Conservation (phyloP, 2,888 invertebrate species). For the Hemistola chrysoprasaria region DNA sequence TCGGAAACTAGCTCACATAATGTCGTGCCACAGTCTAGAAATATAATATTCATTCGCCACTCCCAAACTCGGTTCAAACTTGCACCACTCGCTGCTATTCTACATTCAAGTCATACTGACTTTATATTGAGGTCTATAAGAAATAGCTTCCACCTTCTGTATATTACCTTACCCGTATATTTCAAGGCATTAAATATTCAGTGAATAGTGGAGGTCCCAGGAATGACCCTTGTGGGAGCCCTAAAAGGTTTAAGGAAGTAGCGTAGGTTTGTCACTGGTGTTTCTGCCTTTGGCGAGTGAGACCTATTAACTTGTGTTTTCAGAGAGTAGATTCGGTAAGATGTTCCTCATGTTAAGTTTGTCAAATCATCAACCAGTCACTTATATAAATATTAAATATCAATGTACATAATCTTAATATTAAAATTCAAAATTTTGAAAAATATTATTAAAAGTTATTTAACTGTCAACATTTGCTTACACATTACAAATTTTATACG, state of each 20-base stretch:
- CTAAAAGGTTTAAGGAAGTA: conserved; percentile 33
- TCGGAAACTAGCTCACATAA: conserved; percentile 43
- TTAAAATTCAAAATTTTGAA: too few species aligned
- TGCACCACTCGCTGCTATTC: conserved; percentile 36
- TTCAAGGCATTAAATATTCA: conserved; percentile 13
- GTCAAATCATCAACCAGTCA: conserved; percentile 91
- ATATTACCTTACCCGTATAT: conserved; percentile 16
- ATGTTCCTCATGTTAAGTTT: conserved; percentile 98
- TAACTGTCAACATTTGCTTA: too few species aligned
- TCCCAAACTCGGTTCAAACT: conserved; percentile 45
- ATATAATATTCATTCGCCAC: conserved; percentile 57
- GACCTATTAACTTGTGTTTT: conserved; percentile 97
- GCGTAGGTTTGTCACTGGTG: conserved; percentile 35
- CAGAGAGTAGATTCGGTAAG: conserved; percentile 98
- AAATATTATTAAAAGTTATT: too few species aligned
- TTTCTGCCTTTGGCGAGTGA: conserved; percentile 39
- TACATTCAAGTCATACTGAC: conserved; percentile 25
- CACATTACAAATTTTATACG: too few species aligned
- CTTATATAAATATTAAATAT: too few species aligned
- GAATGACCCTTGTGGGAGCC: conserved; percentile 25
- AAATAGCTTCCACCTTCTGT: conserved; percentile 30
- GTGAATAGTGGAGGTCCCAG: conserved; percentile 21
- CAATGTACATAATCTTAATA: too few species aligned
- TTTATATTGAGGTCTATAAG: conserved; percentile 33
- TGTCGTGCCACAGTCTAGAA: conserved; percentile 57